phyloP scores from a whole-genome alignment of 2,888 invertebrate genomes.

The Mylabris sibirica region DNA sequence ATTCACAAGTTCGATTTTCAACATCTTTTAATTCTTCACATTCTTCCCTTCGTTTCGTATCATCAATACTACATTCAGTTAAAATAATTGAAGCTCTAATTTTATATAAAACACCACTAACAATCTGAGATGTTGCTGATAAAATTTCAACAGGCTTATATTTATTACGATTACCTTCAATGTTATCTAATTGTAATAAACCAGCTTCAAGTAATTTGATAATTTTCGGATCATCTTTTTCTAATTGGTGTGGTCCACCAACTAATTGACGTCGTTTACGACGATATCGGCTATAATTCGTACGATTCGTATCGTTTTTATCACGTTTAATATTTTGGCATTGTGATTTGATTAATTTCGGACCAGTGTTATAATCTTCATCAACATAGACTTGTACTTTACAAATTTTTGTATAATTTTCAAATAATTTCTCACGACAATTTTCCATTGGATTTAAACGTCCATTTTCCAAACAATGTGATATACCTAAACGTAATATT shows the following conservation, averaged over 20 bases:
- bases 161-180: slow-evolving; percentile 33
- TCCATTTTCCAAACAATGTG: slow-evolving; percentile 58
- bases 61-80: slow-evolving; percentile 38
- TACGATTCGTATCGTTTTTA: slow-evolving; percentile 44
- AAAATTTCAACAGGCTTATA: slow-evolving; percentile 39
- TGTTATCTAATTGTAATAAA: slow-evolving; percentile 37
- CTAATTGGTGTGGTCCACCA: slow-evolving; percentile 25
- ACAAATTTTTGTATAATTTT: slow-evolving; percentile 63
- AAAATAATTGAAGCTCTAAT: slow-evolving; percentile 38
- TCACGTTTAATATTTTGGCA: slow-evolving; percentile 61
- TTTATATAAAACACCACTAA: slow-evolving; percentile 40
- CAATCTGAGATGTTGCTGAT: slow-evolving; percentile 43
- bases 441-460: slow-evolving; percentile 35
- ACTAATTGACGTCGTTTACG: slow-evolving; percentile 26
- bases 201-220: slow-evolving; percentile 32
- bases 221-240: slow-evolving; percentile 35
- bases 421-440: slow-evolving; percentile 52
- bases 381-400: slow-evolving; percentile 62
- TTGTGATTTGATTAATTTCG: slow-evolving; percentile 63
- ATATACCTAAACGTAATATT: slow-evolving; percentile 59
- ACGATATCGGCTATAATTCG: slow-evolving; percentile 42
- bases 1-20: slow-evolving; percentile 8
- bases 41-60: slow-evolving; percentile 23
- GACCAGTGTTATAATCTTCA: slow-evolving; percentile 56
- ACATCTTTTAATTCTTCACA: slow-evolving; percentile 15